Percentiles rank a stretch among this genome's conserved stretches.
These are phyloP conservation scores for Cossypha heuglini DNA, from an alignment of 2,797 vertebrate species.

Conservation along the genomic window DNA sequence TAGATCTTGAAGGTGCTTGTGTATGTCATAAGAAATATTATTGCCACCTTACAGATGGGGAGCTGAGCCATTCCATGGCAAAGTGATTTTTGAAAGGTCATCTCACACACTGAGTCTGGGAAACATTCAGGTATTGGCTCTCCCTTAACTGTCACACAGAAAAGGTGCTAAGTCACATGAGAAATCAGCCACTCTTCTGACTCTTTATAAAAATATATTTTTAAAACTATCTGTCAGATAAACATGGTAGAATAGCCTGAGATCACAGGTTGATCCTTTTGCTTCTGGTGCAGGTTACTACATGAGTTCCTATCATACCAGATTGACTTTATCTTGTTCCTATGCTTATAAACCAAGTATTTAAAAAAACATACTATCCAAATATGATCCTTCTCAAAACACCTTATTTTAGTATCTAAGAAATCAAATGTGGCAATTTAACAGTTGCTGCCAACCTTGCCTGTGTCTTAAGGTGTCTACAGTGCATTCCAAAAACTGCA, in stretches of 20 bases:
- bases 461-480: neutral
- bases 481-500: neutral
- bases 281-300: neutral
- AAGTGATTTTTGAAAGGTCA: neutral
- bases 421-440: slow-evolving; percentile 1
- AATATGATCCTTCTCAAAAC: slow-evolving; percentile 22
- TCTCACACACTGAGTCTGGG: neutral
- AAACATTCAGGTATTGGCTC: neutral
- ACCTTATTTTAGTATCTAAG: neutral
- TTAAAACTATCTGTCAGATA: neutral
- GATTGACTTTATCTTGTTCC: neutral
- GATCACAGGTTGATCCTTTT: slow-evolving; percentile 19
- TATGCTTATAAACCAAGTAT: slow-evolving; percentile 50
- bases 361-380: slow-evolving; percentile 19
- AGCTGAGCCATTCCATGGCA: neutral
- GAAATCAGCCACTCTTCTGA: neutral
- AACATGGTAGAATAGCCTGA: neutral
- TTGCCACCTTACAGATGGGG: neutral
- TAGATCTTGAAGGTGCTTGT: neutral
- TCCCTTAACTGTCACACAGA: neutral
- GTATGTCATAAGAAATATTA: neutral
- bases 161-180: neutral
- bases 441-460: neutral
- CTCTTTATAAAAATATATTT: neutral
- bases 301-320: slow-evolving; percentile 22